Percentiles rank a stretch among this genome's conserved stretches.
Evolutionary conservation across 2,888 invertebrate genomes (phyloP).

Genomic region (Leptinotarsa tumamoca): DNA sequence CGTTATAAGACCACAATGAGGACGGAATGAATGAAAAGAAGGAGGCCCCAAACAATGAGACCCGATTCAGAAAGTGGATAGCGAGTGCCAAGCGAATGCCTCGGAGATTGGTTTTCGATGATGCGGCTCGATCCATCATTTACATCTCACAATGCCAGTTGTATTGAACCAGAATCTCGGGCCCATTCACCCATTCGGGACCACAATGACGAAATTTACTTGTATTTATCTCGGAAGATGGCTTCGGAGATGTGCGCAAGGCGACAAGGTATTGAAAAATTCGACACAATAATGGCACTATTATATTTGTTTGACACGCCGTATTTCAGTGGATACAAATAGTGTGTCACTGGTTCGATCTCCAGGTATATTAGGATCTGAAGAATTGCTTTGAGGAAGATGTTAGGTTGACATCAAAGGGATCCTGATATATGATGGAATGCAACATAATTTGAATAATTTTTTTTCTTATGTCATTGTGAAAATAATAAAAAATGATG

Average conservation of each 20-base stretch:
- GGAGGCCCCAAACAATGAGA: conserved; percentile 47
- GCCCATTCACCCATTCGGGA: conserved; percentile 44
- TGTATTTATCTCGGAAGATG: conserved; percentile 48
- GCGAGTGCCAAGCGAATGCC: conserved; percentile 50
- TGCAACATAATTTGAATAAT: no score
- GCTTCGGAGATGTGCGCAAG: conserved; percentile 37
- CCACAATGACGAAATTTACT: conserved; percentile 53
- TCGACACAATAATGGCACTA: conserved; percentile 44
- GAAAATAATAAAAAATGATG: no score
- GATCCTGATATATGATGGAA: no score
- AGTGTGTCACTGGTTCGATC: conserved; percentile 18
- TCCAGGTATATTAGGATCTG: conserved; percentile 13
- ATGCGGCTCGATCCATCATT: conserved; percentile 52
- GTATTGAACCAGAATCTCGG: conserved; percentile 44
- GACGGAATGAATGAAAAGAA: conserved; percentile 42
- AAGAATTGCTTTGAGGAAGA: not conserved
- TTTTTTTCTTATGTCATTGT: no score
- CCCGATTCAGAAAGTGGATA: conserved; percentile 45
- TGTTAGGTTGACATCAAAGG: not conserved
- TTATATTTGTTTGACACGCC: conserved; percentile 50
- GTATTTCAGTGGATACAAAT: conserved; percentile 45
- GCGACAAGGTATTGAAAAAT: conserved; percentile 47
- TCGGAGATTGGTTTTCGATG: conserved; percentile 53
- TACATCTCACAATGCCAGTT: conserved; percentile 50
- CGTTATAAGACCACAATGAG: conserved; percentile 40